Percentiles rank a stretch among this genome's conserved stretches.
Conservation (phyloP, 1,140 invertebrate genomes). For the Phthorimaea operculella region DNA sequence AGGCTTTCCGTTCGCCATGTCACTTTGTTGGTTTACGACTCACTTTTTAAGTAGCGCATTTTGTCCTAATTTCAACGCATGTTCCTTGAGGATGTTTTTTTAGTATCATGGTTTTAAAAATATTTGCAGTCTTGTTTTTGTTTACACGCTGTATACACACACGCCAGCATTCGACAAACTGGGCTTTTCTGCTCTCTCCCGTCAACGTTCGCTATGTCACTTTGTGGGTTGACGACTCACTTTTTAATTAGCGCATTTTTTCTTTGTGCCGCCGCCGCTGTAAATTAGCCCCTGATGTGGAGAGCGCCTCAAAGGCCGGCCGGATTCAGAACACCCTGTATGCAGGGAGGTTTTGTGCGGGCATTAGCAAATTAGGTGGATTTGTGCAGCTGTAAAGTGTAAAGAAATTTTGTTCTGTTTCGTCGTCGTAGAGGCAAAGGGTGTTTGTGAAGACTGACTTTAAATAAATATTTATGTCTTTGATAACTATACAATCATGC, state of each 20-base stretch:
- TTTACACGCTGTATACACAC: too few relatives aligned
- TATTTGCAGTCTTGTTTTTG: too few relatives aligned
- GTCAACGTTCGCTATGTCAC: slow-evolving; percentile 30
- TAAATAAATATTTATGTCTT: too few relatives aligned
- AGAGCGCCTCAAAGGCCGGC: slow-evolving; percentile 16
- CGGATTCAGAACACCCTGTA: background rate
- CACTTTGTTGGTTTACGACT: slow-evolving; percentile 34
- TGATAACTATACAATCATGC: too few relatives aligned
- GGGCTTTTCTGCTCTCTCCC: background rate
- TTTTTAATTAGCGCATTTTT: slow-evolving; percentile 54
- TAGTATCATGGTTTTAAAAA: too few relatives aligned
- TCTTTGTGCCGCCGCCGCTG: slow-evolving; percentile 32
- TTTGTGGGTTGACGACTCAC: slow-evolving; percentile 32
- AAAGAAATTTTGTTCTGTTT: too few relatives aligned
- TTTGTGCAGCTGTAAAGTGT: background rate
- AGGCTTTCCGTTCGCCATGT: slow-evolving; percentile 30
- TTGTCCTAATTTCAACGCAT: too few relatives aligned
- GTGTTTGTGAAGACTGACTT: too few relatives aligned
- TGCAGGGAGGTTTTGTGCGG: background rate
- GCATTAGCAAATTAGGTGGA: slow-evolving; percentile 1
- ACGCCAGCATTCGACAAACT: background rate
- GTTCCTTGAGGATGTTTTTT: too few relatives aligned
- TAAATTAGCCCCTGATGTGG: slow-evolving; percentile 46
- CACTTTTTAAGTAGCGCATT: slow-evolving; percentile 52
- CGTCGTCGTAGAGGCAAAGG: too few relatives aligned